phyloP scores from a whole-genome alignment of 2,888 invertebrate species.

The Dicranocentrus wangi region DNA sequence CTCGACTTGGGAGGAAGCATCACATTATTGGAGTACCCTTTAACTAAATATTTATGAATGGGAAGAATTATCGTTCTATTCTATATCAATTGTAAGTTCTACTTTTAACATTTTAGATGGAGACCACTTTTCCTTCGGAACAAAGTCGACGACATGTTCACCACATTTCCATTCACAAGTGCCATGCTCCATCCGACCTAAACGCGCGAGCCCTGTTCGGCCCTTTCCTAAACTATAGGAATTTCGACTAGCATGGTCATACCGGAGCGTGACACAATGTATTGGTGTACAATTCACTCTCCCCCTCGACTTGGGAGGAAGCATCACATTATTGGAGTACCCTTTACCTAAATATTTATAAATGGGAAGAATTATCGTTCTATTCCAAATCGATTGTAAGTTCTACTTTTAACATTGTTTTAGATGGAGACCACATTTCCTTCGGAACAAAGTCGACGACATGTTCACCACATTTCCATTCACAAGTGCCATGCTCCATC shows the following conservation, averaged over 20 bases:
- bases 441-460: conserved; percentile 1
- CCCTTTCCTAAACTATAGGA: conserved; percentile 2
- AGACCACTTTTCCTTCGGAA: conserved; percentile 13
- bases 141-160: conserved; percentile 6
- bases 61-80: neutral
- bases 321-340: conserved; percentile 11
- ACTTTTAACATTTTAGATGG: conserved; percentile 24
- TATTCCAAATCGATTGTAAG: neutral
- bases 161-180: conserved; percentile 34
- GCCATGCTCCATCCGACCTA: conserved; percentile 32
- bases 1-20: conserved; percentile 33
- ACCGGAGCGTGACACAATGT: neutral
- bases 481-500: conserved; percentile 28
- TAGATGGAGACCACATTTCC: neutral
- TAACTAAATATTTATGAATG: no score
- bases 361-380: neutral
- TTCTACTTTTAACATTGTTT: neutral
- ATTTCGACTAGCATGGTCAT: no score
- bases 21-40: conserved; percentile 47
- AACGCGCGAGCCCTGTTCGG: conserved; percentile 12
- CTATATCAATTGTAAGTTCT: neutral
- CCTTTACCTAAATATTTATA: neutral
- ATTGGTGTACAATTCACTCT: conserved; percentile 17
- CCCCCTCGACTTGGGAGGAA: neutral
- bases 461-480: conserved; percentile 26